Percentiles rank a stretch among this genome's conserved stretches.
These are phyloP conservation scores for Gymnogyps californianus DNA, from an alignment of 2,113 vertebrate species.

Conservation along the genomic window DNA sequence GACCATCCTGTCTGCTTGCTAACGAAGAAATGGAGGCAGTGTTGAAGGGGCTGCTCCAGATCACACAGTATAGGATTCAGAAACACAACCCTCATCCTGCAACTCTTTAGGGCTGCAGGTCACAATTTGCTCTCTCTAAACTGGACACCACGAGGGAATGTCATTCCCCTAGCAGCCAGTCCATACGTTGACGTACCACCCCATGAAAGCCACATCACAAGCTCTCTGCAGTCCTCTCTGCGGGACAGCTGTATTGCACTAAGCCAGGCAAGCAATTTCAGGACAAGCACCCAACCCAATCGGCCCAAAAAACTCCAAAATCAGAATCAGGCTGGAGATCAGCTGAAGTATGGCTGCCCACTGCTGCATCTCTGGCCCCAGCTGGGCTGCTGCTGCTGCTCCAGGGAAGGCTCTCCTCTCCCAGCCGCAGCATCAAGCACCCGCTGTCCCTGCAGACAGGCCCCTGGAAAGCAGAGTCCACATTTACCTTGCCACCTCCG, in stretches of 20 bases:
- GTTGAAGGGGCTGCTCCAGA: background rate
- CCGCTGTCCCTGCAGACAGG: accelerated
- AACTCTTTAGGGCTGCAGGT: background rate
- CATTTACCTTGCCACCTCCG: conserved; percentile 90
- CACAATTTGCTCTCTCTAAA: background rate
- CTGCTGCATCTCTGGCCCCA: background rate
- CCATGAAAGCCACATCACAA: background rate
- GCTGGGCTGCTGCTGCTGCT: background rate
- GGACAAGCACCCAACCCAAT: background rate
- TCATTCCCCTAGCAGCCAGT: background rate
- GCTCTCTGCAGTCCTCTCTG: background rate
- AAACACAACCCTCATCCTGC: background rate
- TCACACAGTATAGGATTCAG: background rate
- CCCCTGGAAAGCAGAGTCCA: background rate
- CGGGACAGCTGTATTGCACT: background rate
- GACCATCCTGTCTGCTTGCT: background rate
- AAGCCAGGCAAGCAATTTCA: background rate
- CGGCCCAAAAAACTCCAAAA: background rate
- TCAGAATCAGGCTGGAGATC: background rate
- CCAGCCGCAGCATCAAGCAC: accelerated
- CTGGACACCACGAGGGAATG: accelerated
- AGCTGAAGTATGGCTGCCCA: background rate
- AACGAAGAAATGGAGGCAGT: background rate
- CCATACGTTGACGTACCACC: accelerated
- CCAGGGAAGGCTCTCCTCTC: background rate